Conservation (phyloP, 2,888 invertebrate genomes). For the Craniophora ligustri region DNA sequence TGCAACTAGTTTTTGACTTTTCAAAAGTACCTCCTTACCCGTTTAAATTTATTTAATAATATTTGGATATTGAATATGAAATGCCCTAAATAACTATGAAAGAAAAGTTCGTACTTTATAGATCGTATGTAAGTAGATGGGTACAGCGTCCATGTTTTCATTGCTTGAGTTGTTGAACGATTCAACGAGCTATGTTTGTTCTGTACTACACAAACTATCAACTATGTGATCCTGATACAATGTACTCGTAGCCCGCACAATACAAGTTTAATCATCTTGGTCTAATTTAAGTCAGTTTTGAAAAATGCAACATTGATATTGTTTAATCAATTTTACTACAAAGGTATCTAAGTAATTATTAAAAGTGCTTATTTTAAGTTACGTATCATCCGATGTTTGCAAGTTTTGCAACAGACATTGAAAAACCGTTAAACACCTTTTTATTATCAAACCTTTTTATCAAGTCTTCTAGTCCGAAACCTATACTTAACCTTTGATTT, state of each 20-base stretch:
- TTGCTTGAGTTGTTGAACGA: slow-evolving; percentile 62
- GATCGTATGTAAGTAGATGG: slow-evolving; percentile 13
- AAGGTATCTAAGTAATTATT: not conserved
- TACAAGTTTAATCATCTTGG: not conserved
- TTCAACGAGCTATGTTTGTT: slow-evolving; percentile 56
- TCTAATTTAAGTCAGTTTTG: not conserved
- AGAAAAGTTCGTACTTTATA: slow-evolving; percentile 8
- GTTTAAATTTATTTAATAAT: no score
- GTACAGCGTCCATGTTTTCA: slow-evolving; percentile 56
- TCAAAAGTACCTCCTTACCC: no score
- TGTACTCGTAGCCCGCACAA: not conserved
- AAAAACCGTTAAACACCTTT: not conserved
- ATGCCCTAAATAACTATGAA: not conserved
- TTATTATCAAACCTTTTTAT: not conserved
- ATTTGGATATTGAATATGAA: not conserved
- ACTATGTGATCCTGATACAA: slow-evolving; percentile 19
- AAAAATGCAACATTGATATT: not conserved
- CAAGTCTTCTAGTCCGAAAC: not conserved
- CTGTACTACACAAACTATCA: slow-evolving; percentile 44
- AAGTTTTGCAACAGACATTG: not conserved
- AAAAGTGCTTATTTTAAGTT: no score
- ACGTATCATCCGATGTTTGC: no score
- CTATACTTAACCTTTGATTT: not conserved
- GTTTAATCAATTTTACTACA: not conserved
- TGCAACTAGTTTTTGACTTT: no score